Base-by-base conservation (phyloP, 92 coral and sea anemone genomes). In the Actinernus sp. region DNA sequence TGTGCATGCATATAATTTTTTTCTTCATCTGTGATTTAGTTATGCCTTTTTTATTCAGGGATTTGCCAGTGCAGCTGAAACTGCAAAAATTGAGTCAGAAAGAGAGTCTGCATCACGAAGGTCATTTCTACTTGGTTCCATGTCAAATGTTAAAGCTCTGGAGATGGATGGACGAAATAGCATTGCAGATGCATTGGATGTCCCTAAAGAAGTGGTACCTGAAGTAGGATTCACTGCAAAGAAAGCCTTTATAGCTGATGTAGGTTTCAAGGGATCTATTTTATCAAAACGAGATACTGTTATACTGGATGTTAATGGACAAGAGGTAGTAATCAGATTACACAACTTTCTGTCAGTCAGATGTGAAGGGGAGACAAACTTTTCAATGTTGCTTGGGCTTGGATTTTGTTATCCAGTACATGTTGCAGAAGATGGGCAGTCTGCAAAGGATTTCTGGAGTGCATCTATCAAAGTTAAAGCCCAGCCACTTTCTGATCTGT, bases 271-370 rank as follows among this genome's bases (percentile, higher is more conserved):
- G 50, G 89, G 84, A 58, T 77, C 84, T 34, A 51, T 48, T 55
- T 76, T 83, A 66, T 54, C 72, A 3, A 52, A 44, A 45, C 84
- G 89, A 29, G 84, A 83, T 31, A 29, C 82, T 56, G 89, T 68
- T 31, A 83, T 83, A 29, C 49, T 25, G 30, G 25, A 38, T 27
- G 57, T 61, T 29, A 53, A 61, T 67, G 89, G 84, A 1, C 63
- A 66, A 18, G 89, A 75, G 60, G 13, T 55, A 43, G 73, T 76
- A 0, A 19, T 80, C 13, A 22, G 30, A 68, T 52, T 81, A 62
- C 16, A 37, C 41, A 52, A 55, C 61, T 72, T 81, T 73, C 49
- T 81, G 14, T 72, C 87, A 28, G 30, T 79, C 14, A 70, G 63
- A 53, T 72, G 74, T 40, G 34, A 58, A 33, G 55, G 17, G 41